Percentiles rank a stretch among this genome's conserved stretches.
Evolutionary conservation across 2,888 invertebrate species (phyloP).

Genomic region (Autographa pulchrina): DNA sequence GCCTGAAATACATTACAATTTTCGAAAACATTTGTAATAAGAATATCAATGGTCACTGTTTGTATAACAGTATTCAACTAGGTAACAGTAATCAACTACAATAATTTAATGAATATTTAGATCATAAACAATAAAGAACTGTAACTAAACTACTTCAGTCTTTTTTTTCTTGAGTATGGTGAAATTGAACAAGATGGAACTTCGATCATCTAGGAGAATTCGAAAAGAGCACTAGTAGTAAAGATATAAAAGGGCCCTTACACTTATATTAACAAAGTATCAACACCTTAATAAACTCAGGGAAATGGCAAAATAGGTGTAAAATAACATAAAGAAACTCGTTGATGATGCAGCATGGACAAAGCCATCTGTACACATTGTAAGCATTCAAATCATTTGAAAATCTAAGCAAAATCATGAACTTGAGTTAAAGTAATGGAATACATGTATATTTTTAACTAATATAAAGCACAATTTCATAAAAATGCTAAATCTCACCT

Average conservation of each 20-base stretch:
- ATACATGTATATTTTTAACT: conserved; percentile 9
- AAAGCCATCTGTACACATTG: conserved; percentile 22
- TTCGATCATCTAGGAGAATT: neutral
- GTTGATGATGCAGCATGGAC: conserved; percentile 76
- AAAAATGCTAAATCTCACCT: conserved; percentile 75
- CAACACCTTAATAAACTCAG: neutral
- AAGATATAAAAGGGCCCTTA: neutral
- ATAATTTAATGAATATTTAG: neutral
- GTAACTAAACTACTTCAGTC: neutral
- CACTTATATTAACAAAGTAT: neutral
- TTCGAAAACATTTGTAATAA: neutral
- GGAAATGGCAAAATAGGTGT: conserved; percentile 25
- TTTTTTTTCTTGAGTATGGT: conserved; percentile 32
- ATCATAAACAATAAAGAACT: neutral
- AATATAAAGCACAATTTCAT: conserved; percentile 15
- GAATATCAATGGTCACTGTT: neutral
- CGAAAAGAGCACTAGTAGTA: neutral
- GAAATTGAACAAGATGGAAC: conserved; percentile 30
- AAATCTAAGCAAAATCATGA: neutral
- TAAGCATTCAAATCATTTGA: neutral
- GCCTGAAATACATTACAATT: conserved; percentile 64
- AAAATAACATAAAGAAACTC: conserved; percentile 67
- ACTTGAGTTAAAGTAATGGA: neutral
- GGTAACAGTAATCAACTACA: too few relatives aligned
- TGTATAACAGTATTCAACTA: too few relatives aligned